Conservation (phyloP, 2,113 vertebrate genomes). For the Brienomyrus brachyistius region DNA sequence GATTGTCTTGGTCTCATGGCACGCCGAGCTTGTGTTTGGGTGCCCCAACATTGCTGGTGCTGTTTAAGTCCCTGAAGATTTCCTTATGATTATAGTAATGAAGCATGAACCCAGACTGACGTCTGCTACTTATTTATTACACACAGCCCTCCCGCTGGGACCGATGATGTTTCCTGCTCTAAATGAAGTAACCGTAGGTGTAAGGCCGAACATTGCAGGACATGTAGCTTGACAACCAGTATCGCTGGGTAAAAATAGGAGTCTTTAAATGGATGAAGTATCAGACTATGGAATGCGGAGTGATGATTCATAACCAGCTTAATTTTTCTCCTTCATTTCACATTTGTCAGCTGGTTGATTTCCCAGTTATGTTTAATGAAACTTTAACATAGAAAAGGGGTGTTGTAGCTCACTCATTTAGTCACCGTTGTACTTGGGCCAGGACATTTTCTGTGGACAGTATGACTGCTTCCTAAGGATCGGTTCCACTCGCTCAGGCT, state of each 20-base stretch:
- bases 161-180: not conserved
- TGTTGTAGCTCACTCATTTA: not conserved
- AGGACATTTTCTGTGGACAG: not conserved
- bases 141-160: not conserved
- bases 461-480: not conserved
- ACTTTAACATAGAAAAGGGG: not conserved
- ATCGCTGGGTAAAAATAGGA: not conserved
- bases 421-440: not conserved
- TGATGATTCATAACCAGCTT: not conserved
- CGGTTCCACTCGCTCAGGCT: not conserved
- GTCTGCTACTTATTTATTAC: not conserved
- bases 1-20: not conserved
- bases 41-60: not conserved
- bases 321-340: not conserved
- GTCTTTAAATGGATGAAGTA: not conserved
- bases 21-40: not conserved
- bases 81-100: not conserved
- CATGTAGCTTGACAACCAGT: not conserved
- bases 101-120: not conserved
- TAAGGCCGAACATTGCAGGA: not conserved
- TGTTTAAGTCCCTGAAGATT: not conserved
- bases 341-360: not conserved
- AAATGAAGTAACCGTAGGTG: not conserved
- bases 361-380: not conserved
- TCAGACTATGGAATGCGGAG: not conserved